phyloP scores from a whole-genome alignment of 2,888 invertebrate genomes.

The Crepidodera aurea region DNA sequence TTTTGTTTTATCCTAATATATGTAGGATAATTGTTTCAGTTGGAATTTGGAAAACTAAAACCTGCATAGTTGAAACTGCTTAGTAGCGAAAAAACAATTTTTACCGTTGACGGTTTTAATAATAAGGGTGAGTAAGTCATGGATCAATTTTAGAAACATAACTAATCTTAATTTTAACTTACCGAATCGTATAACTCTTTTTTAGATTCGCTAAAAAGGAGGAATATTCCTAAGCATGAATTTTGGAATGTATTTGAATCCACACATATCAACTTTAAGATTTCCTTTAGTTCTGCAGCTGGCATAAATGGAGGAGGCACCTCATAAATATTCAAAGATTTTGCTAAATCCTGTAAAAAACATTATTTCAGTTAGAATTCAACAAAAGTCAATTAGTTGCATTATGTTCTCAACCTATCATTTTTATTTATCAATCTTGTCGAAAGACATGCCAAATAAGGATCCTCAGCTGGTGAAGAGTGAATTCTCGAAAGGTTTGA shows the following conservation, averaged over 20 bases:
- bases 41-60: too few species aligned
- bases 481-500: too few species aligned
- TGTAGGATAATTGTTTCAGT: too few species aligned
- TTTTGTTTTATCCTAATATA: too few species aligned
- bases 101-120: too few species aligned
- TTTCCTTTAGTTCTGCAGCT: background rate
- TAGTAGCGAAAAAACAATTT: too few species aligned
- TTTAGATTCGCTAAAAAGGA: background rate
- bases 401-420: too few species aligned
- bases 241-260: background rate
- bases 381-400: background rate
- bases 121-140: too few species aligned
- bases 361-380: background rate
- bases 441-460: too few species aligned
- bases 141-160: background rate
- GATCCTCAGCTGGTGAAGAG: too few species aligned
- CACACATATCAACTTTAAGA: background rate
- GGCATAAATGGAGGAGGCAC: conserved; percentile 34
- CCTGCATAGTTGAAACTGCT: too few species aligned
- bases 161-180: background rate
- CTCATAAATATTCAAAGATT: conserved; percentile 34
- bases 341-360: conserved; percentile 36
- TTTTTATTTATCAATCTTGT: too few species aligned
- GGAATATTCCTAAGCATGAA: background rate
- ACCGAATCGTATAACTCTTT: background rate